phyloP scores from a whole-genome alignment of 2,888 invertebrate species.

The Heliconius erato region DNA sequence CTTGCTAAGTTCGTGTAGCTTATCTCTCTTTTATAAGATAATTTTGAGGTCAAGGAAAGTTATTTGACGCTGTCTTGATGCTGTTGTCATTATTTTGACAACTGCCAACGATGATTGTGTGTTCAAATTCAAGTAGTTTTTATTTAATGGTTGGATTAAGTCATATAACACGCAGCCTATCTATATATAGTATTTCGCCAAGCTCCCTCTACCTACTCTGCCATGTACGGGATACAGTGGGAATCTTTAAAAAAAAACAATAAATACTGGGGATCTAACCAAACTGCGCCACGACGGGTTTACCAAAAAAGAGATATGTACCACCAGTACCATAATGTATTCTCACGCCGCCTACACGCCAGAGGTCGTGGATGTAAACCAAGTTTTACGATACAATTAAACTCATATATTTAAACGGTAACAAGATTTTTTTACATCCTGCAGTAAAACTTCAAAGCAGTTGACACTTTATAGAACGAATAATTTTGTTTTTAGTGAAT shows the following conservation, averaged over 20 bases:
- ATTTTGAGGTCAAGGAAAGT: not conserved
- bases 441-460: constrained; percentile 2
- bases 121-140: not conserved
- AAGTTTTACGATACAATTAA: constrained; percentile 31
- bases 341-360: constrained; percentile 20
- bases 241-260: too few species aligned
- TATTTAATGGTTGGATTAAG: too few species aligned
- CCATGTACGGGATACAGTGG: too few species aligned
- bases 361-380: not conserved
- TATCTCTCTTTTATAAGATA: constrained; percentile 11
- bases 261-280: not conserved
- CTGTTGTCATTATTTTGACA: not conserved
- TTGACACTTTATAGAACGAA: constrained; percentile 15
- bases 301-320: not conserved
- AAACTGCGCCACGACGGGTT: not conserved
- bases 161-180: too few species aligned
- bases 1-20: not conserved
- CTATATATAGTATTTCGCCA: too few species aligned
- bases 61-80: not conserved
- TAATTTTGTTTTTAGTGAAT: not conserved
- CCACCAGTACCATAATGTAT: not conserved
- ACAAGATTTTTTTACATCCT: constrained; percentile 27
- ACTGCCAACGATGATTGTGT: not conserved
- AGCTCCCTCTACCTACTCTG: too few species aligned
- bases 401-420: constrained; percentile 25